Evolutionary conservation across 2,888 invertebrate genomes (phyloP).

Genomic region (Lasioglossum lativentre): DNA sequence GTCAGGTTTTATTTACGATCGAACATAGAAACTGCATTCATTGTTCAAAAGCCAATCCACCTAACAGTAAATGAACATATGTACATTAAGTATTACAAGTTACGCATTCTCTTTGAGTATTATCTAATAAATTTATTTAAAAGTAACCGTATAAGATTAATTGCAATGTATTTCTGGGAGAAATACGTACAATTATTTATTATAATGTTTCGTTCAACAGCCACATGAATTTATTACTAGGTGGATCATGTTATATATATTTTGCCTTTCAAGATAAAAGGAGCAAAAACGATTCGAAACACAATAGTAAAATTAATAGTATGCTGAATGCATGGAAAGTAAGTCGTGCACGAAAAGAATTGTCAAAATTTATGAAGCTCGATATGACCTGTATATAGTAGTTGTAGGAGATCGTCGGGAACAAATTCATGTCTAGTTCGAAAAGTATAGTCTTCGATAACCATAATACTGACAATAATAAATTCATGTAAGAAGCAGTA

Average conservation of each 20-base stretch:
- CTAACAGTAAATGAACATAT: constrained; percentile 58
- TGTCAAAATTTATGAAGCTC: constrained; percentile 20
- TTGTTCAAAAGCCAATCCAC: constrained; percentile 53
- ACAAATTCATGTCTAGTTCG: constrained; percentile 35
- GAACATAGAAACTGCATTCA: constrained; percentile 47
- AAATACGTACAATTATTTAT: constrained; percentile 58
- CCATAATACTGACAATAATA: constrained; percentile 62
- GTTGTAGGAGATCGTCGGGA: constrained; percentile 36
- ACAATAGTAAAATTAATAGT: constrained; percentile 33
- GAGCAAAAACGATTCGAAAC: constrained; percentile 11
- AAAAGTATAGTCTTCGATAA: constrained; percentile 36
- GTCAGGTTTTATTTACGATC: constrained; percentile 39
- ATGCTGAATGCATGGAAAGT: constrained; percentile 30
- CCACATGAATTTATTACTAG: constrained; percentile 58
- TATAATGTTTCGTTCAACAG: constrained; percentile 56
- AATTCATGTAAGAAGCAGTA: constrained; percentile 56
- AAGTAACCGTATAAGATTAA: constrained; percentile 52
- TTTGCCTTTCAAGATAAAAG: constrained; percentile 16
- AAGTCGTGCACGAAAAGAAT: constrained; percentile 32
- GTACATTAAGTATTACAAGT: constrained; percentile 55
- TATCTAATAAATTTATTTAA: constrained; percentile 60
- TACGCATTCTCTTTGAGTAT: constrained; percentile 49
- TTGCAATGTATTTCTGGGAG: constrained; percentile 56
- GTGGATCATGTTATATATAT: constrained; percentile 47
- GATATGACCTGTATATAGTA: constrained; percentile 20